Evolutionary conservation across 2,888 invertebrate species (phyloP), one percentile per base, ranked within the genome.

Genomic region (Panzeria rudis): DNA sequence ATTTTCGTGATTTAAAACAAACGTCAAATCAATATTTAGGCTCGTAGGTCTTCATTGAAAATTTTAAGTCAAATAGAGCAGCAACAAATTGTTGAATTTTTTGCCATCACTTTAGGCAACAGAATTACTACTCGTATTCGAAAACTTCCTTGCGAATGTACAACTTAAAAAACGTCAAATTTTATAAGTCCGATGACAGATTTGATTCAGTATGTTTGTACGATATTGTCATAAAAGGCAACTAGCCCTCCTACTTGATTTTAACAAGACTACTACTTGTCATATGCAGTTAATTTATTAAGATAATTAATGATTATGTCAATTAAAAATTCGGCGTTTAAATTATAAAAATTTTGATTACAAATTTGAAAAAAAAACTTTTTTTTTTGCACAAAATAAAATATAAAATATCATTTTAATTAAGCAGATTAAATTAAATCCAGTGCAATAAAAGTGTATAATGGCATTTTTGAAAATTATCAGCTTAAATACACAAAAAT

Each of bases 401-500:
- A 52, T 9, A 8, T 52, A 64, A 44, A 23, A 64, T 25, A 17
- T 23, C 23, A 25, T 41, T 56, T 71, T 56, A 54, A 56, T 71
- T 71, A 56, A 56, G 23, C 5, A 17, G 54, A 41, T 71, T 71
- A 71, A 71, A 56, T 41, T 52, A 41, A 71, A 56, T 56, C 7
- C 25, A 8, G 17, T 35, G 23, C 50, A n/a, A 29, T 56, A 56
- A 71, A 41, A 71, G 13, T 50, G 35, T 44, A 15, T 25, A 56
- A 69, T 52, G 20, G n/a, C 68, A 69, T 35, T 69, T 69, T 54
- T 35, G 15, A 71, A 69, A 50, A 41, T 56, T 54, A 54, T 23
- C 54, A n/a, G 69, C 54, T 71, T 54, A 56, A 71, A 56, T 11
- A 41, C 6, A 56, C 17, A 29, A 13, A 59, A 29, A 71, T 56